A percentile compares a stretch with the other conserved stretches of the same genome.
Conservation (phyloP, 2,797 vertebrate genomes). For the Rhabdomys pumilio region DNA sequence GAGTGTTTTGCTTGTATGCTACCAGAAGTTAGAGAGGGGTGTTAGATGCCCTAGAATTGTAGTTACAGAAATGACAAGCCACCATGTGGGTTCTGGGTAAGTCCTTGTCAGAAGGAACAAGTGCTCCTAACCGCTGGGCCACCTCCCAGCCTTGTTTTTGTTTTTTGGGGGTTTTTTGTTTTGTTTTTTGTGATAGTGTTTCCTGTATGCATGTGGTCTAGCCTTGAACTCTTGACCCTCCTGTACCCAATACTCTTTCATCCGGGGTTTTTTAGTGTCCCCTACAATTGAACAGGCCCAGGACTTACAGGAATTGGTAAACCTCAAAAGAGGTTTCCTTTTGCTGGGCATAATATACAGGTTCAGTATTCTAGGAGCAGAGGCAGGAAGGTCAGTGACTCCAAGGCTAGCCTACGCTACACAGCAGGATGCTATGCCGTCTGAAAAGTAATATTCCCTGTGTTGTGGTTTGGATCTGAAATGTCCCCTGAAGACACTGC, state of each 20-base stretch:
- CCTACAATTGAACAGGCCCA: not conserved
- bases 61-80: not conserved
- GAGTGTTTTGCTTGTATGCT: not conserved
- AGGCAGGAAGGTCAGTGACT: not conserved
- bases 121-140: not conserved
- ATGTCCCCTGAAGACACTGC: not conserved
- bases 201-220: not conserved
- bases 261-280: not conserved
- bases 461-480: not conserved
- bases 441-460: not conserved
- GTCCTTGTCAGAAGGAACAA: not conserved
- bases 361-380: not conserved
- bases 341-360: not conserved
- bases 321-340: constrained; percentile 8
- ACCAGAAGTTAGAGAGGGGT: not conserved
- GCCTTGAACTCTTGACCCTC: not conserved
- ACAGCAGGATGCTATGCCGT: not conserved
- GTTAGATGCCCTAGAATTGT: not conserved
- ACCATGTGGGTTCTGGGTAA: no score
- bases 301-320: not conserved
- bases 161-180: not conserved
- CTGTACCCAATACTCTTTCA: not conserved
- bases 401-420: not conserved
- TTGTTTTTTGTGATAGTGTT: not conserved
- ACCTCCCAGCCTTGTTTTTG: not conserved